phyloP scores from a whole-genome alignment of 2,888 invertebrate genomes.

The Agrotis exclamationis region DNA sequence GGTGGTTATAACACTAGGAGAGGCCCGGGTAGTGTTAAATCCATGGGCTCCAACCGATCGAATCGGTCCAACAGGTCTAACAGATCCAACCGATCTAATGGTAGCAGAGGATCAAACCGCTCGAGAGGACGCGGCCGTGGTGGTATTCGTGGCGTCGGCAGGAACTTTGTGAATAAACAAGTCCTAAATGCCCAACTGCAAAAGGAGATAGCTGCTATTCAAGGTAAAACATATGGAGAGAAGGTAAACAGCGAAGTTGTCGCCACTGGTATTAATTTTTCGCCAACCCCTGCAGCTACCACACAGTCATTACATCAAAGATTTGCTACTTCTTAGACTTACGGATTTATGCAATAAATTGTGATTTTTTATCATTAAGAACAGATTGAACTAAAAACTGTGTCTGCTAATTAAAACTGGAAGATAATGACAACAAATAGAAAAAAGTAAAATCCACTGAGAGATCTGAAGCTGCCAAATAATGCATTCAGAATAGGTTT shows the following conservation, averaged over 20 bases:
- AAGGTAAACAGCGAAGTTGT: slow-evolving; percentile 62
- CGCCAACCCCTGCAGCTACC: slow-evolving; percentile 84
- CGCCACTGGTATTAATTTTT: slow-evolving; percentile 79
- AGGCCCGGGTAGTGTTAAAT: slow-evolving; percentile 86
- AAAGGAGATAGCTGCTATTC: slow-evolving; percentile 87
- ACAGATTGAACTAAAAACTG: slow-evolving; percentile 41
- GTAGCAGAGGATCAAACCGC: slow-evolving; percentile 76
- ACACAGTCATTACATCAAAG: slow-evolving; percentile 86
- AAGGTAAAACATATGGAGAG: slow-evolving; percentile 79
- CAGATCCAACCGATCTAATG: slow-evolving; percentile 70
- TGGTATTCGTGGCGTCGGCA: slow-evolving; percentile 78
- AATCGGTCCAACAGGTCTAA: slow-evolving; percentile 70
- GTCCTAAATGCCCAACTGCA: slow-evolving; percentile 85
- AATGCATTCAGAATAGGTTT: slow-evolving; percentile 12
- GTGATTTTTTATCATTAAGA: slow-evolving; percentile 52
- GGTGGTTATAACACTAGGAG: slow-evolving; percentile 80
- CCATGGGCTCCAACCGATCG: slow-evolving; percentile 84
- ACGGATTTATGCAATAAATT: slow-evolving; percentile 24
- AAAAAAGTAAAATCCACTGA: slow-evolving; percentile 15
- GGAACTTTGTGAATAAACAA: slow-evolving; percentile 85
- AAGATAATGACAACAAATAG: slow-evolving; percentile 28
- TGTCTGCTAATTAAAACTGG: slow-evolving; percentile 19
- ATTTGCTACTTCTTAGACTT: slow-evolving; percentile 80
- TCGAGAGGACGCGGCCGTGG: slow-evolving; percentile 83
- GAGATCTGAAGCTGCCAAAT: slow-evolving; percentile 17